Base-by-base conservation (phyloP, 1,140 invertebrate species). In the Meloidogyne hapla region DNA sequence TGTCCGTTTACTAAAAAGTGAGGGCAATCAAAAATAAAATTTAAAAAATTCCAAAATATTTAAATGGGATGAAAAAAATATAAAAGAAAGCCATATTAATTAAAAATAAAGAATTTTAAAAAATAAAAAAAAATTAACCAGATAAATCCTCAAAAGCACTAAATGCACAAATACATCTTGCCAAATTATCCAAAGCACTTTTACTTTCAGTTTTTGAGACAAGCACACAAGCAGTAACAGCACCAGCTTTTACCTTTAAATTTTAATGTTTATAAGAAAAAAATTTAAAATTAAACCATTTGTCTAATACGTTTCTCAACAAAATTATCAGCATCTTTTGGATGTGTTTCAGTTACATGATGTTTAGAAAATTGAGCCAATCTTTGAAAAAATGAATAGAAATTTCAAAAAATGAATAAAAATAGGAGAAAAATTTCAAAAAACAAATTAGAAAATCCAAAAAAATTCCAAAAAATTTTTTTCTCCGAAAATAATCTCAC, bases 281-380 rank as follows among this genome's bases (percentile, higher is more conserved):
- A 72, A 28, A 26, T 33, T 10, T n/a, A 26, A 69, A 70, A 26
- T 18, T 10, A 26, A 56, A 92, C 92, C 75, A 99, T 88, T 66
- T 91, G 87, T 26, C 91, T 90, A 28, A 96, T 89, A 76, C 96
- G 90, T 85, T 94, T 93, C 48, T 92, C 91, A 0, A 99, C 90
- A 89, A 93, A 98, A 88, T 97, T 94, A 21, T 91, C 90, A 85
- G 95, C 94, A 88, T 99, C 96, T 87, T 90, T 76, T 1, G 83
- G 81, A 74, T 86, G 85, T 15, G 77, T 80, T 76, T 99, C 94
- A 6, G 97, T 97, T 80, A 99, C 93, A 88, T 99, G 96, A 87
- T 99, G 96, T 88, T 99, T 99, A 0, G 97, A 94, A 89, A 98
- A 99, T 88, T 99, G 97, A 0, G 97, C 97, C 71, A 99, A 88